These are phyloP conservation scores for Peromyscus nudipes DNA, from an alignment of 2,797 vertebrate genomes.

Conservation along the genomic window DNA sequence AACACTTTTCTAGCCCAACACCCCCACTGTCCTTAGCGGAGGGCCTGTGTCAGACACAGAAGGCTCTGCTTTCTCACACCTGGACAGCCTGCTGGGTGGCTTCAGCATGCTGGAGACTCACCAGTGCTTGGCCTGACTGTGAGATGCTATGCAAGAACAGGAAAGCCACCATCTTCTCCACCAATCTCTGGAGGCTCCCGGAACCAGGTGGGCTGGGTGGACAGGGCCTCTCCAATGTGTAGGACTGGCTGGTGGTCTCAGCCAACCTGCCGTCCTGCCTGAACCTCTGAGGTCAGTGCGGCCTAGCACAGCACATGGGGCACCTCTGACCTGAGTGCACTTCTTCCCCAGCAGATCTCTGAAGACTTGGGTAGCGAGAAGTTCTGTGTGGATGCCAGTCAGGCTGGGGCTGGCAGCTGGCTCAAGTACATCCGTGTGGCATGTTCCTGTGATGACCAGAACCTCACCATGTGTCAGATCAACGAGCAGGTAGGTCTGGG, in stretches of 20 bases:
- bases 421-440: slow-evolving; percentile 96
- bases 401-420: slow-evolving; percentile 92
- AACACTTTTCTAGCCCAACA: not conserved
- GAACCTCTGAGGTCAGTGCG: not conserved
- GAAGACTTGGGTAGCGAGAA: slow-evolving; percentile 94
- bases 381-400: slow-evolving; percentile 92
- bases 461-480: slow-evolving; percentile 93
- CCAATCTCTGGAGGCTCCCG: fast-evolving
- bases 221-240: fast-evolving
- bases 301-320: fast-evolving
- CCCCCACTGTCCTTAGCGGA: not conserved
- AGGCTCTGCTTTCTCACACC: not conserved
- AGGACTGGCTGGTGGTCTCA: not conserved
- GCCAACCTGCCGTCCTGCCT: fast-evolving
- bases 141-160: slow-evolving; percentile 1
- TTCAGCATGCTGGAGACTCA: fast-evolving
- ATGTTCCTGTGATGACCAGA: slow-evolving; percentile 95
- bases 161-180: not conserved
- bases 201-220: not conserved
- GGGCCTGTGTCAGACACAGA: not conserved
- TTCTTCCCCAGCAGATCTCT: slow-evolving; percentile 89
- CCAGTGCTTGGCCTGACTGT: not conserved
- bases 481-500: slow-evolving; percentile 94
- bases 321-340: not conserved
- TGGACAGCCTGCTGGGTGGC: not conserved